phyloP scores from a whole-genome alignment of 1,140 invertebrate genomes.

The Neodiprion fabricii region DNA sequence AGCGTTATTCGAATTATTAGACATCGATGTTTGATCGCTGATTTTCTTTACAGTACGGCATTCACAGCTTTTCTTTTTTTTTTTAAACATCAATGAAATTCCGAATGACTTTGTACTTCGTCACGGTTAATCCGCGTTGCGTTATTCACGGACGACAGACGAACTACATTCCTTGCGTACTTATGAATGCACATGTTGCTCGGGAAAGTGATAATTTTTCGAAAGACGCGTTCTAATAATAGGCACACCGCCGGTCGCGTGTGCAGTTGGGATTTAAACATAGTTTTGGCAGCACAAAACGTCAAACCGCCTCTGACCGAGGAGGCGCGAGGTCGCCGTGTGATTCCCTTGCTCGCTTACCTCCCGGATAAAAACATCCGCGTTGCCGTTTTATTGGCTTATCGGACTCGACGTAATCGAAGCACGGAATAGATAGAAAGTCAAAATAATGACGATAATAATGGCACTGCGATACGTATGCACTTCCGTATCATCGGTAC shows the following conservation, averaged over 20 bases:
- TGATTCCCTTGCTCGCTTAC: background rate
- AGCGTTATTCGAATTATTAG: too few relatives aligned
- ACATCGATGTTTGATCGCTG: too few relatives aligned
- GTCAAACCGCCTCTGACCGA: constrained; percentile 56
- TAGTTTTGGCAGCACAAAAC: constrained; percentile 61
- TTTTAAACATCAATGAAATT: too few relatives aligned
- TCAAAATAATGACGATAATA: too few relatives aligned
- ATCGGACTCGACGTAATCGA: too few relatives aligned
- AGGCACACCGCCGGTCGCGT: constrained; percentile 50
- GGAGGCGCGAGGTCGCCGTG: constrained; percentile 44
- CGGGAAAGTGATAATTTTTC: background rate
- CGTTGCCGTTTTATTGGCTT: background rate
- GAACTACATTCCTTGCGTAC: background rate
- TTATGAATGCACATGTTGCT: background rate
- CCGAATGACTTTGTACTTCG: too few relatives aligned
- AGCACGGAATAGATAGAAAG: too few relatives aligned
- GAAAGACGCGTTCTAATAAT: constrained; percentile 26
- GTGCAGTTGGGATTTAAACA: constrained; percentile 57
- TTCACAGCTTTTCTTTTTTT: too few relatives aligned
- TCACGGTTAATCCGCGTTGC: too few relatives aligned
- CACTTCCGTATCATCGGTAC: too few relatives aligned
- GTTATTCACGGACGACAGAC: background rate
- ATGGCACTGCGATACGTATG: too few relatives aligned
- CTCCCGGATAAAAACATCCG: background rate
- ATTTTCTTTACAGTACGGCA: too few relatives aligned